Conservation (phyloP, 30 jellyfish, hydroid and myxozoan genomes). For the Turritopsis rubra region DNA sequence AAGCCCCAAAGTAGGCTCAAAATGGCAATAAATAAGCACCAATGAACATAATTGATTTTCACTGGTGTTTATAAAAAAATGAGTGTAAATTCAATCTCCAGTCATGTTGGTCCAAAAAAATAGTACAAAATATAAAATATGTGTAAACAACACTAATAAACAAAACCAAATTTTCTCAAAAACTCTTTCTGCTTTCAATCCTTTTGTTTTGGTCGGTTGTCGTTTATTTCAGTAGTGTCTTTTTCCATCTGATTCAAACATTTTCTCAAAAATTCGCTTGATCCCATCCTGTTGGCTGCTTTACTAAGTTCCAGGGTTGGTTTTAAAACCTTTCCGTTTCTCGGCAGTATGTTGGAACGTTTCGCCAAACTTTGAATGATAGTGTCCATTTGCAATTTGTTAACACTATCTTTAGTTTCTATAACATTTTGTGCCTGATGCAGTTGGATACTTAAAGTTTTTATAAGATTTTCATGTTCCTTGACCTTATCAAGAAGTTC, state of each 20-base stretch:
- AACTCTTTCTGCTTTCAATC: too few species aligned
- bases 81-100: too few species aligned
- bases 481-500: neutral
- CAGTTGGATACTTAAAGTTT: neutral
- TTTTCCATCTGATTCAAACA: constrained; percentile 19
- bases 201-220: neutral
- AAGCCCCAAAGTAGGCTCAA: too few species aligned
- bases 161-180: too few species aligned
- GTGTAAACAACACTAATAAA: too few species aligned
- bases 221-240: neutral
- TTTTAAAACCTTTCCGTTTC: neutral
- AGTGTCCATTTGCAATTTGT: constrained; percentile 25
- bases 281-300: neutral
- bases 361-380: constrained; percentile 25
- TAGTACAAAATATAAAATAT: too few species aligned
- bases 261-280: constrained; percentile 4
- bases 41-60: too few species aligned
- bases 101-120: too few species aligned
- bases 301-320: constrained; percentile 15
- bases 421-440: neutral
- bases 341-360: constrained; percentile 16
- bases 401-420: constrained; percentile 19
- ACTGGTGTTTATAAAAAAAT: too few species aligned
- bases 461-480: constrained; percentile 15
- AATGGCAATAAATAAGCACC: too few species aligned